Evolutionary conservation across 2,888 invertebrate species (phyloP).

Genomic region (Horisme vitalbata): DNA sequence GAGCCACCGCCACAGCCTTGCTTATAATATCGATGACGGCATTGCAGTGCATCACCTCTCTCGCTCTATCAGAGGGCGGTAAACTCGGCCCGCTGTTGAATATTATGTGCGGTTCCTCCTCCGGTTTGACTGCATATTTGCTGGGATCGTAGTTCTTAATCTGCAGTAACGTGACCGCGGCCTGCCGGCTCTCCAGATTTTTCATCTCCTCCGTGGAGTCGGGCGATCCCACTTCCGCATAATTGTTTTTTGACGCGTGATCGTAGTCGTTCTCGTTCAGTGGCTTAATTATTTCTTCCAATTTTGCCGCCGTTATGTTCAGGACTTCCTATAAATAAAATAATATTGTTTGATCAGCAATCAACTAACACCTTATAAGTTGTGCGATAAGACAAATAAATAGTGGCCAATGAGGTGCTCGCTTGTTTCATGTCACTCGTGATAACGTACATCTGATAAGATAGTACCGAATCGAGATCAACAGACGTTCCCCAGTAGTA

Average conservation of each 20-base stretch:
- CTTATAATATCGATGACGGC: constrained; percentile 80
- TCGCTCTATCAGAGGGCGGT: constrained; percentile 79
- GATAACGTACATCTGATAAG: constrained; percentile 74
- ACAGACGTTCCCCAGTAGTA: constrained; percentile 65
- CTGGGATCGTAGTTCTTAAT: constrained; percentile 79
- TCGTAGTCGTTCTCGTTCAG: constrained; percentile 65
- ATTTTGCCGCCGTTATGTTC: constrained; percentile 80
- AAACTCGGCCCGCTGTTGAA: constrained; percentile 83
- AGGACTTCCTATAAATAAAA: constrained; percentile 82
- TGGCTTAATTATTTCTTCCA: constrained; percentile 83
- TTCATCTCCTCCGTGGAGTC: constrained; percentile 81
- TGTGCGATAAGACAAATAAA: constrained; percentile 64
- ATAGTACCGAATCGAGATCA: constrained; percentile 62
- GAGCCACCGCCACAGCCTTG: constrained; percentile 78
- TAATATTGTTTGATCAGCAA: constrained; percentile 54
- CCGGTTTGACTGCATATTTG: constrained; percentile 71
- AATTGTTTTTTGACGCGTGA: constrained; percentile 59
- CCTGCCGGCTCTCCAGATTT: constrained; percentile 77
- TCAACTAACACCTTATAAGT: constrained; percentile 49
- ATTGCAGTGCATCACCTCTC: constrained; percentile 79
- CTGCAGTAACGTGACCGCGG: constrained; percentile 77
- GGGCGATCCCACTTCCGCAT: constrained; percentile 73
- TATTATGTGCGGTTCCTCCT: constrained; percentile 80
- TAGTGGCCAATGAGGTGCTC: constrained; percentile 68
- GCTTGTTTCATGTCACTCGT: constrained; percentile 59